Base-by-base conservation (phyloP, 2,113 vertebrate genomes). In the Rostratula benghalensis region DNA sequence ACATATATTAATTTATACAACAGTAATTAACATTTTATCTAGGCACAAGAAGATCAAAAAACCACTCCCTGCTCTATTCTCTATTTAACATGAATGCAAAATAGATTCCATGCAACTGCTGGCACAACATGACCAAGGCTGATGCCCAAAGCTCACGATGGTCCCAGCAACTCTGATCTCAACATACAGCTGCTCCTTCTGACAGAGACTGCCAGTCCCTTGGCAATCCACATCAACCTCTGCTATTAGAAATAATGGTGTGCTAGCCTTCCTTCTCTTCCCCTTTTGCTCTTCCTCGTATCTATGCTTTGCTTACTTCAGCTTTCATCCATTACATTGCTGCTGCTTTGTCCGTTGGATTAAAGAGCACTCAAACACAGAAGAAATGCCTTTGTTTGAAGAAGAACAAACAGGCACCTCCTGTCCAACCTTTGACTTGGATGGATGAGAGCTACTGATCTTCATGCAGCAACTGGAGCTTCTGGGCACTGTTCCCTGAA, bases 391-490 rank as follows among this genome's bases (percentile, higher is more conserved):
- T 89, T 86, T 53, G 15, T 71, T 23, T 59, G 54, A 59, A 90
- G 82, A 60, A 65, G 8, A 43, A 70, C 69, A 85, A 93, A 90
- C 75, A 83, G 80, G 85, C 90, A 74, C 82, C 79, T 94, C 82
- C 67, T 86, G 71, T 46, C 68, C 87, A 91, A 18, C 63, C 78
- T 83, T 46, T 46, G 75, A 71, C 84, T 86, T 56, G 35, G 41
- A 73, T 46, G 63, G 54, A 45, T 73, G 61, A 56, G 85, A 92
- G 68, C 83, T 92, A 68, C 93, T 78, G 87, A 86, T 86, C 82
- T 69, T 50, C 82, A 35, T 27, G 70, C 21, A 91, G 87, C 90
- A 95, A 93, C 83, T 83, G 76, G 63, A 94, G 88, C 71, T 88
- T 1, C 92, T 83, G 85, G 94, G 88, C 93, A 93, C 56, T 17